Evolutionary conservation across 2,888 invertebrate genomes (phyloP), one percentile per base, ranked within the genome.

Genomic region (Amphimallon solstitiale): DNA sequence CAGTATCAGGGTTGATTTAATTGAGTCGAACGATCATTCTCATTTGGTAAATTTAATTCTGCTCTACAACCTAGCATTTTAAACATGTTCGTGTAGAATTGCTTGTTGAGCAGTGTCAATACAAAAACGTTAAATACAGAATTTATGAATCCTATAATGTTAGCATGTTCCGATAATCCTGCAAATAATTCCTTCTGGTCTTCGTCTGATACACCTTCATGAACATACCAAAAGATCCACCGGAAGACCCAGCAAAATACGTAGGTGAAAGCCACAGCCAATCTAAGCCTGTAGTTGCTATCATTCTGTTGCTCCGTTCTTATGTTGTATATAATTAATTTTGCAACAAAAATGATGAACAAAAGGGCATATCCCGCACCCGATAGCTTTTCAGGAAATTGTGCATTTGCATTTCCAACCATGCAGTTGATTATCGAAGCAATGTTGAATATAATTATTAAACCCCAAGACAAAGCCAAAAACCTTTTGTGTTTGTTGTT

Each of bases 191-290:
- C 62, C 14, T 59, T 59, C 7, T 56, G 49, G 15, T 56, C 46
- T 21, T 15, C 23, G 10, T 65, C 46, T 2, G 46, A 34, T 2
- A 64, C 37, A 19, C n/a, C 17, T 19, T 64, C 52, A 9, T 43
- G 23, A 5, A 67, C 35, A 21, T 67, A 67, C 35, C 63, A 59
- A 35, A 67, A 67, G 15, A 63, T 35, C 63, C 63, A 67, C 63
- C 56, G 59, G 23, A 67, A 67, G 2, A 67, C 63, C 67, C 67
- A 67, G 21, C 63, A 67, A 48, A 67, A 67, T 5, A 67, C 67
- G n/a, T 67, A 67, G 10, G 67, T 67, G 15, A 67, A 67, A 2
- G 67, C 63, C 1, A 67, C 67, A 7, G 67, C 67, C 15, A 67
- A 63, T 51, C 67, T 54, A 15, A 67, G 49, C 34, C 67, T 48